A percentile compares a stretch with the other conserved stretches of the same genome.
Conservation (phyloP, 2,888 invertebrate species). For the Charanyca ferruginea region DNA sequence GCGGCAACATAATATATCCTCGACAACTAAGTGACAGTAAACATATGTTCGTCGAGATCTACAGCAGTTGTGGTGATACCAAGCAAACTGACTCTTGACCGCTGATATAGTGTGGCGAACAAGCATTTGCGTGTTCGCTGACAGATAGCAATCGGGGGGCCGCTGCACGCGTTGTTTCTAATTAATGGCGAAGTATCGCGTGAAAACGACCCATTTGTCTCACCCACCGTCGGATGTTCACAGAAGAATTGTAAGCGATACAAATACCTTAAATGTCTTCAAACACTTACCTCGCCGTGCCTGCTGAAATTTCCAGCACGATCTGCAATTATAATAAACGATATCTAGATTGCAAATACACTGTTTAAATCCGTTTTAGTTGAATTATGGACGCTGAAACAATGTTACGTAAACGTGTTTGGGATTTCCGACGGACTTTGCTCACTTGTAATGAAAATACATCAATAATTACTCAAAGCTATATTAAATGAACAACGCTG, state of each 20-base stretch:
- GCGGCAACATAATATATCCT: neutral
- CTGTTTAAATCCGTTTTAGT: slow-evolving; percentile 71
- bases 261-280: slow-evolving; percentile 87
- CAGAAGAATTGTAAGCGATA: slow-evolving; percentile 89
- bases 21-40: slow-evolving; percentile 13
- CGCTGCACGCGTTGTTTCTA: slow-evolving; percentile 83
- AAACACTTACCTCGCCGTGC: slow-evolving; percentile 81
- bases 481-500: slow-evolving; percentile 28
- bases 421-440: slow-evolving; percentile 38
- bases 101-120: slow-evolving; percentile 67
- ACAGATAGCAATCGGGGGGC: slow-evolving; percentile 86
- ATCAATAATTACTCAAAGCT: slow-evolving; percentile 29
- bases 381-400: slow-evolving; percentile 65
- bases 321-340: slow-evolving; percentile 86
- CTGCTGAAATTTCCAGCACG: slow-evolving; percentile 76
- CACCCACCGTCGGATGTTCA: slow-evolving; percentile 84
- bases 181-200: slow-evolving; percentile 87
- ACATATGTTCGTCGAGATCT: slow-evolving; percentile 21
- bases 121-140: slow-evolving; percentile 85
- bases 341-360: slow-evolving; percentile 78
- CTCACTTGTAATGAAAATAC: slow-evolving; percentile 24
- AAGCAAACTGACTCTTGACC: slow-evolving; percentile 53
- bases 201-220: slow-evolving; percentile 87
- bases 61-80: slow-evolving; percentile 31
- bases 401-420: slow-evolving; percentile 55